Evolutionary conservation across 2,113 vertebrate species (phyloP), one percentile per base, ranked within the genome.

Genomic region (Plotosus lineatus): DNA sequence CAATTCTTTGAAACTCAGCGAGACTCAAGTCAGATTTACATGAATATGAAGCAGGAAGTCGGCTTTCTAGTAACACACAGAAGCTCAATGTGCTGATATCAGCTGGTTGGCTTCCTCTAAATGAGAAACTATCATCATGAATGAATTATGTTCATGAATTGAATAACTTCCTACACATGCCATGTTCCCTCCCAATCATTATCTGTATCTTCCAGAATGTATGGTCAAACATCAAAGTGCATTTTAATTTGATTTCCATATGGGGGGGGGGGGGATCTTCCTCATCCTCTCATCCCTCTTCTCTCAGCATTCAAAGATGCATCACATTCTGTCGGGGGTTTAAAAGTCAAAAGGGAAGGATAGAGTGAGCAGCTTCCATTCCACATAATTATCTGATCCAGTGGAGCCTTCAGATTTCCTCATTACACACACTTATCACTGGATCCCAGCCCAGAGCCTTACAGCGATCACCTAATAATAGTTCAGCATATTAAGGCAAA

Each of bases 401-500:
- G 56, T 44, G 51, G 53, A 82, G 58, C 73, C 75, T 75, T 86
- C 75, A 79, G 71, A 77, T 84, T 82, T 46, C 71, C 21, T 82
- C 79, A 56, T 69, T 86, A 71, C 61, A 40, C 19, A 48, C 53
- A 23, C 80, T 83, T 79, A 81, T 83, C 83, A 69, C 66, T 79
- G 83, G 85, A 83, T 81, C 72, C 71, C 83, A 77, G 78, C 75
- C 75, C 51, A 78, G 33, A 82, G 84, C 77, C 79, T 82, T 85
- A 86, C 73, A 81, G 83, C 76, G 58, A 74, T 71, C 38, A 72
- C 77, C 85, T 87, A 87, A 87, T 86, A 87, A 87, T 88, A 89
- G 86, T 86, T 76, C 78, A 42, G 75, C 86, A 88, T 88, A 91
- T 91, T 87, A 88, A 86, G 86, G 86, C 85, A 86, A 88, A 85